phyloP scores from a whole-genome alignment of 2,888 invertebrate genomes.

The Caenorhabditis macrosperma region DNA sequence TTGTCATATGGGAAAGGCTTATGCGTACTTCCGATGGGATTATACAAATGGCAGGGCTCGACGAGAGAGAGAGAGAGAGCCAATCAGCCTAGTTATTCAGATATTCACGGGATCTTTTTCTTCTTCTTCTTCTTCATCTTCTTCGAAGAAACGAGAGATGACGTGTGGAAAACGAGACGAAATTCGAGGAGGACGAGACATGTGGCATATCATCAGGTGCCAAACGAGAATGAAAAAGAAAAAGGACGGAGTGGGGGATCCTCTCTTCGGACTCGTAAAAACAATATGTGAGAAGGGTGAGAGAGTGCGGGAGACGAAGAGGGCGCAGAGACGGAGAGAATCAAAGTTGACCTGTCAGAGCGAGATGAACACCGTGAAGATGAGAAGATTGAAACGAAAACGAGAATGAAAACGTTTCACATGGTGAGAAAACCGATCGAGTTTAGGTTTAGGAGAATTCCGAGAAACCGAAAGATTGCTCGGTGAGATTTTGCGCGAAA shows the following conservation, averaged over 20 bases:
- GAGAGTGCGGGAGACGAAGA: background rate
- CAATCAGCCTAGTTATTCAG: background rate
- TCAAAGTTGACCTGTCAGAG: background rate
- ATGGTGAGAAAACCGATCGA: too few species aligned
- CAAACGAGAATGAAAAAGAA: background rate
- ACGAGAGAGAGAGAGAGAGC: too few species aligned
- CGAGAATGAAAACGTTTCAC: too few species aligned
- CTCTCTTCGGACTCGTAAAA: background rate
- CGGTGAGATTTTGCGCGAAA: too few species aligned
- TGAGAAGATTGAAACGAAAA: too few species aligned
- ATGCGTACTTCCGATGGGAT: constrained; percentile 28
- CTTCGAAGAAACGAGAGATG: background rate
- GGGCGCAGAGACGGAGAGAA: background rate
- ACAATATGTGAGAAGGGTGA: background rate
- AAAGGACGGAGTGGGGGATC: background rate
- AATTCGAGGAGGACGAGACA: background rate
- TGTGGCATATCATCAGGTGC: constrained; percentile 7
- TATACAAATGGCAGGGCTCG: constrained; percentile 11
- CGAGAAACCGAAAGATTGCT: too few species aligned
- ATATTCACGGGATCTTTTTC: background rate
- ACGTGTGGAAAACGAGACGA: background rate
- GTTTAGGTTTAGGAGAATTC: too few species aligned
- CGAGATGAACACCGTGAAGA: background rate
- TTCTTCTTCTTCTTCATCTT: too few species aligned
- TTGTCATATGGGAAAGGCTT: background rate